Percentiles rank a stretch among this genome's conserved stretches.
phyloP scores from a whole-genome alignment of 2,797 vertebrate genomes.

The Enteromius trimaculatus region DNA sequence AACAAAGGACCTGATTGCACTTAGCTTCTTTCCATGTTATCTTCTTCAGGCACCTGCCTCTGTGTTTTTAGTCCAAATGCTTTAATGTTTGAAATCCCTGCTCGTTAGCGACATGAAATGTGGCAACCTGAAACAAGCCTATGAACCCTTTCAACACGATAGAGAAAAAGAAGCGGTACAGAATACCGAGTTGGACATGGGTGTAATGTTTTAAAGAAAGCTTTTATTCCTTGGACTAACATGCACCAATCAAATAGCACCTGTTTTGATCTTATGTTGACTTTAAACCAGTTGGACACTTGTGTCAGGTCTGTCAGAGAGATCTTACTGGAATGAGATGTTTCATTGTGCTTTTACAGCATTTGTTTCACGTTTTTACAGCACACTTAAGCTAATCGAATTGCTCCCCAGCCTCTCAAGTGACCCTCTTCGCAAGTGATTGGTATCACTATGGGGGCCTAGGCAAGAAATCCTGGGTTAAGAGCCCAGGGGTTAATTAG shows the following conservation, averaged over 20 bases:
- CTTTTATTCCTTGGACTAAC: neutral
- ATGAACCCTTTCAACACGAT: neutral
- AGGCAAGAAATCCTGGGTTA: constrained; percentile 11
- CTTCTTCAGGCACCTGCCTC: constrained; percentile 23
- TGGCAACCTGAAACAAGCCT: neutral
- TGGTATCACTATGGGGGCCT: neutral
- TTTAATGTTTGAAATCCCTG: constrained; percentile 19
- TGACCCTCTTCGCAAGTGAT: neutral
- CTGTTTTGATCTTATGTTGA: neutral
- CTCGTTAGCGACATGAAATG: constrained; percentile 11
- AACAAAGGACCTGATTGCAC: constrained; percentile 32
- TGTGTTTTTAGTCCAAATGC: neutral
- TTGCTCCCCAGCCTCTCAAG: neutral
- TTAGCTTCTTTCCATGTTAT: constrained; percentile 2
- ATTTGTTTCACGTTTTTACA: neutral
- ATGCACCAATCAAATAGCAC: no score
- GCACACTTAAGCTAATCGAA: constrained; percentile 2
- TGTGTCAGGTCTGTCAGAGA: neutral
- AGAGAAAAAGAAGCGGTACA: neutral
- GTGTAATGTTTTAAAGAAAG: no score
- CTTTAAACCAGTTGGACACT: neutral
- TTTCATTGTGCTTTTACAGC: neutral
- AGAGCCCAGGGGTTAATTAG: constrained; percentile 21
- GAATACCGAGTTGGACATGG: neutral
- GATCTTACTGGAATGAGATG: neutral